Evolutionary conservation across 2,888 invertebrate genomes (phyloP), one percentile per base, ranked within the genome.

Genomic region (Mythimna lalbum): DNA sequence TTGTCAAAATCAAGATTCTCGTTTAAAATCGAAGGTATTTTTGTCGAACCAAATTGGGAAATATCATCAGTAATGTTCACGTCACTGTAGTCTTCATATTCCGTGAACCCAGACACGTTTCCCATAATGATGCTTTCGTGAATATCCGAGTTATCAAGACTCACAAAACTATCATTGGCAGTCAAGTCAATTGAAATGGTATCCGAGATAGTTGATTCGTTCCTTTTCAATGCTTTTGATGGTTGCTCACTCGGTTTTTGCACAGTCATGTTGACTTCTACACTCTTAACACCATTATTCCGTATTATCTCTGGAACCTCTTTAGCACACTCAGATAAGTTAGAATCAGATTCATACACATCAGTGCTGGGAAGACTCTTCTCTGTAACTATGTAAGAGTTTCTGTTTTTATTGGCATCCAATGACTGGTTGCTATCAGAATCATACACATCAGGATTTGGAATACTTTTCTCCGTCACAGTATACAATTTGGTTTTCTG

Each of bases 291-390:
- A 73, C 88, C 86, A 61, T 78, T 85, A 62, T 74, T 86, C 61
- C 73, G 73, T 56, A 73, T 73, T 61, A 53, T 62, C 71, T 80
- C 72, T 14, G 73, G 55, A 19, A 53, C 62, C 69, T 89, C 87
- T 85, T 88, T 89, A 31, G 81, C 70, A 67, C 83, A 87, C 82
- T 92, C 93, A 19, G 93, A 90, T 66, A 91, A 89, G 77, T 90
- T 94, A 5, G 96, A 97, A 83, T 97, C 97, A 55, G 97, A 96
- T 87, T 96, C 96, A 76, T 96, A 96, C 9, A 97, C 95, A 91
- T 97, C 97, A 57, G 93, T 84, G 77, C 89, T 92, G 0, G 94
- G 94, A 43, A 96, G 82, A 82, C 91, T 93, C 89, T 87, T 96
- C 86, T 89, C 95, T 78, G 88, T 93, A 75, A 90, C 96, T 88